Conservation (phyloP, 2,113 vertebrate genomes). For the Terrapene triunguis region DNA sequence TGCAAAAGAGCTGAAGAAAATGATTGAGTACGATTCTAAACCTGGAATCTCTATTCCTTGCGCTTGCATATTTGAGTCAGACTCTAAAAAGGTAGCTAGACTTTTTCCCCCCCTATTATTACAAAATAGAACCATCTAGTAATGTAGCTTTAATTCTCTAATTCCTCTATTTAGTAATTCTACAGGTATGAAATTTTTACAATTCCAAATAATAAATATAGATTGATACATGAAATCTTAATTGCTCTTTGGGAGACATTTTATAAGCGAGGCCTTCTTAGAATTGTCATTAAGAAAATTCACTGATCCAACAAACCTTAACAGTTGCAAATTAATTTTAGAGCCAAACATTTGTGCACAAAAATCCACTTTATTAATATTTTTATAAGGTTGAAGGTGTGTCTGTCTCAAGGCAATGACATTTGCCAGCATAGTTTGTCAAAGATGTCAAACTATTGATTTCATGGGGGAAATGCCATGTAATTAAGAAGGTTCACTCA, state of each 20-base stretch:
- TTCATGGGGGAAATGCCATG: background rate
- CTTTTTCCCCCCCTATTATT: background rate
- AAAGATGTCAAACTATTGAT: constrained; percentile 16
- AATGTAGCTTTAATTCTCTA: background rate
- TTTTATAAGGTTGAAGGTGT: constrained; percentile 58
- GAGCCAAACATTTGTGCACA: constrained; percentile 69
- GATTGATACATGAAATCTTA: constrained; percentile 69
- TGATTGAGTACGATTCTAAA: background rate
- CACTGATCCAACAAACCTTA: constrained; percentile 66
- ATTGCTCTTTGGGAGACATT: constrained; percentile 49
- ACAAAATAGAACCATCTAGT: background rate
- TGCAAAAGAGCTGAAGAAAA: background rate
- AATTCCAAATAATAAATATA: constrained; percentile 5
- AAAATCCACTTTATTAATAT: constrained; percentile 65
- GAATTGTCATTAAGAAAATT: constrained; percentile 74
- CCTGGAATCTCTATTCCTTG: background rate
- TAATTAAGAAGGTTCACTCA: constrained; percentile 10
- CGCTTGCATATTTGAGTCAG: background rate
- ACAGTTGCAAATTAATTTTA: constrained; percentile 62
- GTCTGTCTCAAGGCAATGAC: constrained; percentile 47
- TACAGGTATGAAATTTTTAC: constrained; percentile 23
- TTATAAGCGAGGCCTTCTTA: constrained; percentile 64
- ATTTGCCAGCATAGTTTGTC: background rate
- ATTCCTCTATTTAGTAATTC: background rate
- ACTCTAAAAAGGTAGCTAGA: background rate